These are phyloP conservation scores for Forbesichthys agassizii DNA, from an alignment of 2,113 vertebrate genomes.

Conservation along the genomic window DNA sequence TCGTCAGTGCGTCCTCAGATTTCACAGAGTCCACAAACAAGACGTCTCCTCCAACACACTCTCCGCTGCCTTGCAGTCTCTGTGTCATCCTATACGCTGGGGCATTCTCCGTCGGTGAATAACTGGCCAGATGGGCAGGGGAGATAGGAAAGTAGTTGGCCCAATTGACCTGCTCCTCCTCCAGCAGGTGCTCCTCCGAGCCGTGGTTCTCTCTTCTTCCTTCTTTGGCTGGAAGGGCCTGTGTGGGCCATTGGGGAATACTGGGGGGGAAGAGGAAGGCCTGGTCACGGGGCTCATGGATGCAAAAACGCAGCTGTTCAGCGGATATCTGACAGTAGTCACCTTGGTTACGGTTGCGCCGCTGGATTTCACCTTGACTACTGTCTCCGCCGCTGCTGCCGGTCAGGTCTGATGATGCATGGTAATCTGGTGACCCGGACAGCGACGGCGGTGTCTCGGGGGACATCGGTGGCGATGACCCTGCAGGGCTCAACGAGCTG, in stretches of 20 bases:
- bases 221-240: conserved; percentile 30
- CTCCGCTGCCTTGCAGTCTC: conserved; percentile 9
- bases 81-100: conserved; percentile 1
- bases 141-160: conserved; percentile 19
- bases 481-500: conserved; percentile 38
- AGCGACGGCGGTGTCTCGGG: background rate
- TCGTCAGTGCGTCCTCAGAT: background rate
- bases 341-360: conserved; percentile 29
- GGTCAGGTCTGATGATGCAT: background rate
- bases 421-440: background rate
- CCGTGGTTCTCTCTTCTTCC: conserved; percentile 28
- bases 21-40: background rate
- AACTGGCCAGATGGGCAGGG: conserved; percentile 12
- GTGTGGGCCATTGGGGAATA: conserved; percentile 1
- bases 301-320: conserved; percentile 23
- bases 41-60: conserved; percentile 2
- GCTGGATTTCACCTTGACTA: conserved; percentile 17
- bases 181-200: conserved; percentile 17
- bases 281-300: conserved; percentile 5
- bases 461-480: conserved; percentile 40
- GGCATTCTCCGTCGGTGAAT: conserved; percentile 1
- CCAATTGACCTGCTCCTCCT: conserved; percentile 16
- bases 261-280: conserved; percentile 25
- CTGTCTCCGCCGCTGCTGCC: background rate
- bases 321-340: conserved; percentile 18